Conservation (phyloP, 2,797 vertebrate genomes). For the Lerista edwardsae region DNA sequence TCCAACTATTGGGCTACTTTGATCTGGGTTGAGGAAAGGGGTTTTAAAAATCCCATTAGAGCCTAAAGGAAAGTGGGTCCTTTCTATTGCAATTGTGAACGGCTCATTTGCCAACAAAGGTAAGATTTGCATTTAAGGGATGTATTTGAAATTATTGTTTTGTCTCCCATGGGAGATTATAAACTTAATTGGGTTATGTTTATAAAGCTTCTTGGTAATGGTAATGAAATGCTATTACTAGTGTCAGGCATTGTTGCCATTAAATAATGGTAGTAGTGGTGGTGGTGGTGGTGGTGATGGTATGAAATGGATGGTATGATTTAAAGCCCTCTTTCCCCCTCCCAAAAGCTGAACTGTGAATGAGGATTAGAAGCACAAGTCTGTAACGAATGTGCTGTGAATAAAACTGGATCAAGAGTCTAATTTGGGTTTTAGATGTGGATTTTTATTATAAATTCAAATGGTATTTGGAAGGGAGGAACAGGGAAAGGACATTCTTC, state of each 20-base stretch:
- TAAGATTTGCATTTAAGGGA: slow-evolving; percentile 25
- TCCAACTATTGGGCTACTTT: not conserved
- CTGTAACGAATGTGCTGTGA: not conserved
- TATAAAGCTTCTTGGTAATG: slow-evolving; percentile 22
- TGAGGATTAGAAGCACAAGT: not conserved
- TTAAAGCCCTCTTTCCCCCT: not conserved
- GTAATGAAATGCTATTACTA: slow-evolving; percentile 25
- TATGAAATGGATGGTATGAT: not conserved
- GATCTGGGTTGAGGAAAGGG: not conserved
- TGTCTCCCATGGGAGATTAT: slow-evolving; percentile 20
- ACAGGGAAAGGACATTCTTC: not conserved
- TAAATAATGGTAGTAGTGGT: slow-evolving; percentile 4
- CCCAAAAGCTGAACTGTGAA: slow-evolving; percentile 5
- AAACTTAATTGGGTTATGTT: slow-evolving; percentile 46
- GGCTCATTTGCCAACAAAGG: slow-evolving; percentile 6
- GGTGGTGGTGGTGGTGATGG: not conserved
- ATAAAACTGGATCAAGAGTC: slow-evolving; percentile 1
- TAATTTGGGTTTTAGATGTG: not conserved
- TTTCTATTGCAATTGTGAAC: not conserved
- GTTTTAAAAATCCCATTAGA: not conserved
- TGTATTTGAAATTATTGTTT: not conserved
- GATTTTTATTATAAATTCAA: slow-evolving; percentile 7
- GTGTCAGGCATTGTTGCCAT: not conserved
- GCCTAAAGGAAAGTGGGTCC: not conserved
- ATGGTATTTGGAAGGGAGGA: not conserved